phyloP scores from a whole-genome alignment of 2,888 invertebrate species.

The Itoplectis maculator region DNA sequence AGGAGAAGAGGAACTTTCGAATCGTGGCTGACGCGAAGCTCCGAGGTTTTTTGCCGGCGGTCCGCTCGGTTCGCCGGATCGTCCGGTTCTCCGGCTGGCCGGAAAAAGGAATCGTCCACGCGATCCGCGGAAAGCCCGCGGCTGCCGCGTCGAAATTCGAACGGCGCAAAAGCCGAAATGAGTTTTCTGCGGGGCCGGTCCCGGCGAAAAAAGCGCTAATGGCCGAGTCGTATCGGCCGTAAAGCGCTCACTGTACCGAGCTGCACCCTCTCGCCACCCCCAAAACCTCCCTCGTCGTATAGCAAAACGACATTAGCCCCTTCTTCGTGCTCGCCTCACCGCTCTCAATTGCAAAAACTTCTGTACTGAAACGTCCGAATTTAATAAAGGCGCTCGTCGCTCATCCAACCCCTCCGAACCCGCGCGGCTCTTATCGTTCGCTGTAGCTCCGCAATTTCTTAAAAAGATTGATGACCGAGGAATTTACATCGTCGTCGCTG shows the following conservation, averaged over 20 bases:
- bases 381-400: slow-evolving; percentile 56
- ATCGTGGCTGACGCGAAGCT: slow-evolving; percentile 31
- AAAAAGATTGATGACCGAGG: slow-evolving; percentile 43
- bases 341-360: slow-evolving; percentile 43
- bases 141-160: slow-evolving; percentile 39
- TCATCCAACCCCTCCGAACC: too few species aligned
- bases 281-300: too few species aligned
- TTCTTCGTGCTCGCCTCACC: slow-evolving; percentile 27
- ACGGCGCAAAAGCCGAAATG: slow-evolving; percentile 51
- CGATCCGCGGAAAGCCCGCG: slow-evolving; percentile 8
- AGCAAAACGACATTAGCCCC: slow-evolving; percentile 53
- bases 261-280: slow-evolving; percentile 6
- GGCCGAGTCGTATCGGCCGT: slow-evolving; percentile 41
- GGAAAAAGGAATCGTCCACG: slow-evolving; percentile 49
- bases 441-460: not conserved
- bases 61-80: slow-evolving; percentile 8
- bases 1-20: slow-evolving; percentile 25
- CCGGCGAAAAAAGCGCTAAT: slow-evolving; percentile 56
- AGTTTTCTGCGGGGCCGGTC: slow-evolving; percentile 28
- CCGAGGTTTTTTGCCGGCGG: slow-evolving; percentile 34
- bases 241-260: slow-evolving; percentile 27
- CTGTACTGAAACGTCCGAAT: slow-evolving; percentile 45
- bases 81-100: slow-evolving; percentile 10
- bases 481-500: not conserved
- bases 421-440: slow-evolving; percentile 21